Evolutionary conservation across 2,888 invertebrate genomes (phyloP), one percentile per base, ranked within the genome.

Genomic region (Encarsia formosa): DNA sequence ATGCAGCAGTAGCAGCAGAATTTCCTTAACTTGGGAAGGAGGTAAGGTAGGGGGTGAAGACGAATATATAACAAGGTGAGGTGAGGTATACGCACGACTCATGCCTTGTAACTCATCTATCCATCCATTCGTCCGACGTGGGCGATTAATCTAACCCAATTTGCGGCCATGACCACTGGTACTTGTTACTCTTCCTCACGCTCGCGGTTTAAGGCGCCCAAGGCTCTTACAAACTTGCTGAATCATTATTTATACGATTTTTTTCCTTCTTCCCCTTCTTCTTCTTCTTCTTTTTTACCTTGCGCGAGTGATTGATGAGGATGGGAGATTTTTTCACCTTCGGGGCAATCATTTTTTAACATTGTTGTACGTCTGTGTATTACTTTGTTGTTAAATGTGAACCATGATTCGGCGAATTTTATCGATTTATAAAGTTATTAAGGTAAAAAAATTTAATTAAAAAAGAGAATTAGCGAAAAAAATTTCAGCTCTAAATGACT

Each of bases 71-170:
- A n/a, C n/a, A n/a, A n/a, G n/a, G n/a, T n/a, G n/a, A n/a, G n/a
- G n/a, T n/a, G n/a, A n/a, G n/a, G n/a, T n/a, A n/a, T 61, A 60
- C 59, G 54, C 54, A 54, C 51, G 58, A 60, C 61, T 59, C 57
- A 57, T 55, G 49, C 60, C 54, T 56, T 54, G 59, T 56, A 48
- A 59, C 62, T 61, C 60, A 60, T 64, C 63, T 63, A 61, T 64
- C 61, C 58, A 61, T 59, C n/a, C n/a, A n/a, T n/a, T n/a, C 57
- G 39, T 54, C 46, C 57, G 57, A 56, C 51, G 52, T 45, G 49
- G 49, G 54, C 63, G 62, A 65, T 64, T 63, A 66, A 65, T 65
- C 60, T 64, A 58, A 61, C 58, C 61, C 61, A 62, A 65, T 65
- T 65, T 62, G 60, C 49, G 54, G 52, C 47, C 43, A 52, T 48